Evolutionary conservation across 2,797 vertebrate genomes (phyloP).

Genomic region (Enteromius afrohamiltoni): DNA sequence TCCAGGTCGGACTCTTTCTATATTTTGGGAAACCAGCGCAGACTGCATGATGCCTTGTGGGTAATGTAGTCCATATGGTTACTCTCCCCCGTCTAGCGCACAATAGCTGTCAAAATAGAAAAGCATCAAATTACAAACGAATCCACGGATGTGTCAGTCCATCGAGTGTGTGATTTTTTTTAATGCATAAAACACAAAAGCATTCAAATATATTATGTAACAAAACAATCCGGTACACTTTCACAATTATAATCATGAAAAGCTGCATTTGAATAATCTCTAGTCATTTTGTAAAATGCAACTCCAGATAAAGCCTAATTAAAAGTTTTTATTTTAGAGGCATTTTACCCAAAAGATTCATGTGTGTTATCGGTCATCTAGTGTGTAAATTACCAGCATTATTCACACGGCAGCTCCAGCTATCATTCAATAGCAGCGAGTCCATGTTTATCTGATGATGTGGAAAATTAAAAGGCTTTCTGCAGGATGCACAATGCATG

Average conservation of each 20-base stretch:
- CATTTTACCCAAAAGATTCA: slow-evolving; percentile 38
- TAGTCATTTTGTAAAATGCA: not conserved
- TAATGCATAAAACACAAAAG: not conserved
- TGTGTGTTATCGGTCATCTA: slow-evolving; percentile 77
- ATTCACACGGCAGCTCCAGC: slow-evolving; percentile 71
- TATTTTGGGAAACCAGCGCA: slow-evolving; percentile 56
- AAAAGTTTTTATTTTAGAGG: slow-evolving; percentile 61
- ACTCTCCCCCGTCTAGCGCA: slow-evolving; percentile 59
- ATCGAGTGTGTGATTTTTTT: not conserved
- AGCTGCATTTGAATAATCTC: not conserved
- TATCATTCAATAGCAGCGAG: slow-evolving; percentile 71
- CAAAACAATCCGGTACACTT: not conserved
- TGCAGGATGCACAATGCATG: slow-evolving; percentile 49
- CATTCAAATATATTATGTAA: not conserved
- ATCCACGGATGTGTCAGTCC: not conserved
- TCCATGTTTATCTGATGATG: slow-evolving; percentile 73
- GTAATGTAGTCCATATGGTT: slow-evolving; percentile 63
- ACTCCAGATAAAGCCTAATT: slow-evolving; percentile 60
- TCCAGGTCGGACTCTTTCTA: slow-evolving; percentile 65
- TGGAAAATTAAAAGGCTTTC: slow-evolving; percentile 62
- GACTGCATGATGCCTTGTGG: slow-evolving; percentile 75
- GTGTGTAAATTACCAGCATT: slow-evolving; percentile 76
- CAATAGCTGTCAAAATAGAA: slow-evolving; percentile 72
- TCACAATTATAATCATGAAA: not conserved
- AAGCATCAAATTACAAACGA: slow-evolving; percentile 57